Conservation (phyloP, 2,888 invertebrate genomes). For the Mystacides longicornis region DNA sequence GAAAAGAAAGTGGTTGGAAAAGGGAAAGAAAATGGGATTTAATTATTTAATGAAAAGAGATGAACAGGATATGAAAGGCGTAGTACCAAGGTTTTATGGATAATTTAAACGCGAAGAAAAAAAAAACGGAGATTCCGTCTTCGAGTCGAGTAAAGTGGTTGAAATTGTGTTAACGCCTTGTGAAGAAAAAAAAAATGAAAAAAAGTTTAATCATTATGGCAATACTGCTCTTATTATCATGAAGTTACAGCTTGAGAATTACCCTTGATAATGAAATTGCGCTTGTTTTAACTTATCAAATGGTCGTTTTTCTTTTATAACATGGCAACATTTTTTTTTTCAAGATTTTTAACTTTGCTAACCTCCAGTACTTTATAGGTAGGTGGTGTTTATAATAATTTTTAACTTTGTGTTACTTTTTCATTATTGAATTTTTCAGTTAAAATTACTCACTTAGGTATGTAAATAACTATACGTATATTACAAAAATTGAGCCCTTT, state of each 20-base stretch:
- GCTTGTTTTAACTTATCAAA: not conserved
- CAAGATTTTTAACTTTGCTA: too few species aligned
- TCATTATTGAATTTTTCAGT: too few species aligned
- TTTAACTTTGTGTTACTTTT: too few species aligned
- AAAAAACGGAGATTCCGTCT: not conserved
- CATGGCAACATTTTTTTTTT: too few species aligned
- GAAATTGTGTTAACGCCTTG: conserved; percentile 9
- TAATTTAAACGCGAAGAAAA: conserved; percentile 9
- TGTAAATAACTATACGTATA: too few species aligned
- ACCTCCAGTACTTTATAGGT: too few species aligned
- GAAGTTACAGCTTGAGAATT: conserved; percentile 1
- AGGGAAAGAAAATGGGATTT: conserved; percentile 17
- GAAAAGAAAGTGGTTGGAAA: conserved; percentile 8
- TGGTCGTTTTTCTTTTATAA: too few species aligned
- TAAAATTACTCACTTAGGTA: too few species aligned
- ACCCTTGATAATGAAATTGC: not conserved
- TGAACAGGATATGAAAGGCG: conserved; percentile 17
- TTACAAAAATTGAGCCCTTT: too few species aligned
- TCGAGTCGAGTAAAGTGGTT: conserved; percentile 5
- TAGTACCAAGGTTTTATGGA: conserved; percentile 14
- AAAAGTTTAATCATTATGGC: not conserved
- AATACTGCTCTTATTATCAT: not conserved
- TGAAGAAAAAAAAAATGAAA: conserved; percentile 3
- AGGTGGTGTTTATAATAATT: too few species aligned
- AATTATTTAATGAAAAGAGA: conserved; percentile 25